phyloP scores from a whole-genome alignment of 1,140 invertebrate genomes.

The Plutomurus gul region DNA sequence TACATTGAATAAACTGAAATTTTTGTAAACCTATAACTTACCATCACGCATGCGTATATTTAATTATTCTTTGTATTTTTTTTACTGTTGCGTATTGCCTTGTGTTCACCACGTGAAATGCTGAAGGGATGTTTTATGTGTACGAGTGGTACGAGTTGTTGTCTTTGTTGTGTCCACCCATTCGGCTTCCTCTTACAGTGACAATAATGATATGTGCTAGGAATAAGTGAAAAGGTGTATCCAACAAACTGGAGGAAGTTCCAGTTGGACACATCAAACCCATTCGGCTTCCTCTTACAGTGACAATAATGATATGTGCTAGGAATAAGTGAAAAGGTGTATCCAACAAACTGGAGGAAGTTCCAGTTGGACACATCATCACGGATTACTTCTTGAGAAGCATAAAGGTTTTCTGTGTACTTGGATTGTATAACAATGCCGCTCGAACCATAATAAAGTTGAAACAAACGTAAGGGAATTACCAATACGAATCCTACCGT shows the following conservation, averaged over 20 bases:
- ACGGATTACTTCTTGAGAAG: constrained; percentile 3
- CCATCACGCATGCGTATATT: no score
- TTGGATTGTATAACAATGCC: neutral
- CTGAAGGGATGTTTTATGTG: no score
- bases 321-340: neutral
- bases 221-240: neutral
- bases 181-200: constrained; percentile 2
- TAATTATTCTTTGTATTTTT: no score
- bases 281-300: constrained; percentile 5
- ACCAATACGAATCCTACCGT: no score
- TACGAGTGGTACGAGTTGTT: no score
- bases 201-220: neutral
- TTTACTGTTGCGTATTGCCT: no score
- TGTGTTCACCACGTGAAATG: no score
- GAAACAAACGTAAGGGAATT: neutral
- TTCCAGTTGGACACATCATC: constrained; percentile 28
- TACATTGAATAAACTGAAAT: no score
- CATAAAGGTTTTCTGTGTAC: neutral
- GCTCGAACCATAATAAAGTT: no score
- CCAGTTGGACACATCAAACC: constrained; percentile 12
- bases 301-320: neutral
- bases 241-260: constrained; percentile 10
- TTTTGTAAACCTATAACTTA: no score
- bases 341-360: constrained; percentile 1
- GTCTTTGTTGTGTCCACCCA: no score